A percentile compares a stretch with the other conserved stretches of the same genome.
Conservation (phyloP, 2,797 vertebrate species). For the Nyctibius grandis region DNA sequence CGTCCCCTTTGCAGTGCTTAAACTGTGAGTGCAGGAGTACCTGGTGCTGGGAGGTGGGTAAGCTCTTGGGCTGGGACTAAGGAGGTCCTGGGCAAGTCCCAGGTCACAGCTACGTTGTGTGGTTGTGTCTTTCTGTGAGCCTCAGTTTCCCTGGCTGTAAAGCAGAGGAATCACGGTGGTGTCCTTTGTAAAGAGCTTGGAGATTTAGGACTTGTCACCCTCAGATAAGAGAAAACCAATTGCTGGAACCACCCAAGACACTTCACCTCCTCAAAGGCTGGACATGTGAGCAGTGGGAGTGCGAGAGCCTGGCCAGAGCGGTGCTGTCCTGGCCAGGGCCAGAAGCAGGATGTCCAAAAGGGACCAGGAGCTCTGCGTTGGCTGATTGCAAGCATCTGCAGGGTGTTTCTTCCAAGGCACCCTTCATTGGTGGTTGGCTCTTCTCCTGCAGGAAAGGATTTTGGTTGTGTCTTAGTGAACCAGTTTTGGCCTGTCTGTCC, state of each 20-base stretch:
- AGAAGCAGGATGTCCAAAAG: not conserved
- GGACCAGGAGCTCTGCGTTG: rapidly evolving
- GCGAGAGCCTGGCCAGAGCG: rapidly evolving
- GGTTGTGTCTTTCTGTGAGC: not conserved
- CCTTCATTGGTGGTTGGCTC: not conserved
- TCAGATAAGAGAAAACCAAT: not conserved
- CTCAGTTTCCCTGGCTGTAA: not conserved
- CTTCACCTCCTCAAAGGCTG: not conserved
- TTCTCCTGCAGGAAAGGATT: not conserved
- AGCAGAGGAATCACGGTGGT: not conserved
- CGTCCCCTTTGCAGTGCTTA: not conserved
- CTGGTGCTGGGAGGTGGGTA: not conserved
- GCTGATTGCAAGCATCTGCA: rapidly evolving
- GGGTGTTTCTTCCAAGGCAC: rapidly evolving
- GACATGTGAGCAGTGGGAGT: not conserved
- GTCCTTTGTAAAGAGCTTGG: not conserved
- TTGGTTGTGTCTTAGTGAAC: not conserved
- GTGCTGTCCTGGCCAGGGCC: not conserved
- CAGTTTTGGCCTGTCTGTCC: not conserved
- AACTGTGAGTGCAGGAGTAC: not conserved
- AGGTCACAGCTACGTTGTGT: rapidly evolving
- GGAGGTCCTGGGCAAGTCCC: not conserved
- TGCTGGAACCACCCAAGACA: not conserved
- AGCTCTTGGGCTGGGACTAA: not conserved
- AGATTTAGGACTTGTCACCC: not conserved